Percentiles rank a stretch among this genome's conserved stretches.
Evolutionary conservation across 2,797 vertebrate species (phyloP).

Genomic region (Pempheris klunzingeri): DNA sequence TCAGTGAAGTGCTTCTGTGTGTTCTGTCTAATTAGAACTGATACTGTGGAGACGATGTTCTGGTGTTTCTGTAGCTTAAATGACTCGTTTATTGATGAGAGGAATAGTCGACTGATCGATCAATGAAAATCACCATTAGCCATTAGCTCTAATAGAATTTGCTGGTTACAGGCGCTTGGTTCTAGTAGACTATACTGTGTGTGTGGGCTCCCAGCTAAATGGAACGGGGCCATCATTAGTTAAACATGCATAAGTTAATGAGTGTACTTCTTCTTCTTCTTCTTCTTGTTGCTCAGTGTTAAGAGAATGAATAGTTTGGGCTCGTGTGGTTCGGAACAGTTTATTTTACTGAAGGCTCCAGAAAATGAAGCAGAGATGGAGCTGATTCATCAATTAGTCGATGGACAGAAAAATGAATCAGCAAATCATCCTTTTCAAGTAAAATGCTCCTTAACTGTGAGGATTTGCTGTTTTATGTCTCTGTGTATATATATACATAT

Average conservation of each 20-base stretch:
- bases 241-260: background rate
- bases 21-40: background rate
- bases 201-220: background rate
- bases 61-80: background rate
- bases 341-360: background rate
- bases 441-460: no score
- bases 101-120: background rate
- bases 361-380: no score
- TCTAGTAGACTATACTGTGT: no score
- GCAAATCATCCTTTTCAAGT: no score
- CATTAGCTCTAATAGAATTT: background rate
- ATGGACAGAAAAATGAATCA: no score
- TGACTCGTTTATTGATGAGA: background rate
- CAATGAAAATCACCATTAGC: background rate
- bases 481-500: no score
- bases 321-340: background rate
- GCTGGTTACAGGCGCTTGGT: background rate
- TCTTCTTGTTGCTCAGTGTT: no score
- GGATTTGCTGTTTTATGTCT: no score
- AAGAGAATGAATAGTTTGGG: background rate
- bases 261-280: no score
- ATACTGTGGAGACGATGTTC: no score
- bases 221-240: background rate
- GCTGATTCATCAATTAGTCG: no score
- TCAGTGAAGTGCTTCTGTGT: background rate